These are phyloP conservation scores for Sturmia bella DNA, from an alignment of 2,888 invertebrate genomes.

Conservation along the genomic window DNA sequence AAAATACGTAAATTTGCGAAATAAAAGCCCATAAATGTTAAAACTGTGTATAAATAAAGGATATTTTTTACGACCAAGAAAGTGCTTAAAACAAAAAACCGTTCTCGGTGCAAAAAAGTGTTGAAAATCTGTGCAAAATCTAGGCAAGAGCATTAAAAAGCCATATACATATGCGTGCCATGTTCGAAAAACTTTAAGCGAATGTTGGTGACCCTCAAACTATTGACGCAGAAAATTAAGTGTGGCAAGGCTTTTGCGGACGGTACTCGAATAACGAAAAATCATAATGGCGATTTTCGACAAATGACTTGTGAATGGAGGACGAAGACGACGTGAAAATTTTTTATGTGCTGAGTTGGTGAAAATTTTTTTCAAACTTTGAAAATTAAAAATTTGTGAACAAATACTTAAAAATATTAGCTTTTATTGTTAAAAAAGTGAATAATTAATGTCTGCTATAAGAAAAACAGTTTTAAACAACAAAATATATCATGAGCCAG, in stretches of 20 bases:
- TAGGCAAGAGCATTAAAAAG: constrained; percentile 2
- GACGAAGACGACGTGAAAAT: constrained; percentile 72
- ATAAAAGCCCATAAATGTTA: not conserved
- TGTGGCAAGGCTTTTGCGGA: constrained; percentile 50
- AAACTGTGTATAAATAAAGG: not conserved
- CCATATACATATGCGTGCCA: constrained; percentile 32
- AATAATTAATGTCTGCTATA: constrained; percentile 80
- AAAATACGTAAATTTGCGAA: not conserved
- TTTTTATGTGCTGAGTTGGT: constrained; percentile 72
- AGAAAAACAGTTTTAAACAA: constrained; percentile 77
- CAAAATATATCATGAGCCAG: constrained; percentile 82
- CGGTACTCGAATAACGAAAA: constrained; percentile 70
- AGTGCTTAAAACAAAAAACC: not conserved
- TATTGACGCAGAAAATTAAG: not conserved
- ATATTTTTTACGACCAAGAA: not conserved
- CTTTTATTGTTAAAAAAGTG: constrained; percentile 73
- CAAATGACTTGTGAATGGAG: constrained; percentile 73
- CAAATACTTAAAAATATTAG: constrained; percentile 68
- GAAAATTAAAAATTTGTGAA: constrained; percentile 70
- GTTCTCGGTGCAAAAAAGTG: not conserved
- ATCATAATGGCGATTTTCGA: constrained; percentile 79
- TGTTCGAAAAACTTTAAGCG: constrained; percentile 57
- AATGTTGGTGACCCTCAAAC: constrained; percentile 62
- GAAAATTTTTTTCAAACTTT: constrained; percentile 74
- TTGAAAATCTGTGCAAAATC: not conserved